Evolutionary conservation across 1,140 invertebrate species (phyloP).

Genomic region (Trigoniulus corallinus): DNA sequence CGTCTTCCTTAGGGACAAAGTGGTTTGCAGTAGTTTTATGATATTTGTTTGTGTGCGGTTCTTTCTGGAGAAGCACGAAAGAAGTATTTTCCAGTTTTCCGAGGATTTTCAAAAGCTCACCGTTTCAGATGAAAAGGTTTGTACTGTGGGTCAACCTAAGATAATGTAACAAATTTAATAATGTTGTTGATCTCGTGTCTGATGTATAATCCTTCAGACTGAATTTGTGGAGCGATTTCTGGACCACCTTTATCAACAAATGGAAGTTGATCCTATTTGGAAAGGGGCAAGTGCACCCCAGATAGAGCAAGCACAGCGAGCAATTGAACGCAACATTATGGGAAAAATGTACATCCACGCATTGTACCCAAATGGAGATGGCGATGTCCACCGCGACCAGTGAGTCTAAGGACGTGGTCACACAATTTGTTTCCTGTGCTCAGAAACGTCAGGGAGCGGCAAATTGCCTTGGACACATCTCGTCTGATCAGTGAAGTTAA

Average conservation of each 20-base stretch:
- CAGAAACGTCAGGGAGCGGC: too few species aligned
- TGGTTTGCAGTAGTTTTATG: conserved; percentile 55
- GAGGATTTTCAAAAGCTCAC: conserved; percentile 55
- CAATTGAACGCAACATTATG: conserved; percentile 45
- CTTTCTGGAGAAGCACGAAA: conserved; percentile 56
- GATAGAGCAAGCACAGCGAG: conserved; percentile 37
- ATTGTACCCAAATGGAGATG: conserved; percentile 92
- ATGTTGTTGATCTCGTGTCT: too few species aligned
- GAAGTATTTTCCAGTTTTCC: conserved; percentile 45
- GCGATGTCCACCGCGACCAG: conserved; percentile 80
- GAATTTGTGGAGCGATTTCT: conserved; percentile 44
- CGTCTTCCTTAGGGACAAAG: conserved; percentile 42
- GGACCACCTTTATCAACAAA: conserved; percentile 34
- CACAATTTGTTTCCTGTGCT: too few species aligned
- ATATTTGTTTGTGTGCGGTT: conserved; percentile 58
- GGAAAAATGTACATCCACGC: conserved; percentile 79
- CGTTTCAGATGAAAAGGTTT: conserved; percentile 60
- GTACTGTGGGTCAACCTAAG: background rate
- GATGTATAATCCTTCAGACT: conserved; percentile 21
- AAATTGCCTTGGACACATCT: too few species aligned
- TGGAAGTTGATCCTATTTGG: conserved; percentile 52
- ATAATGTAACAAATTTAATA: background rate
- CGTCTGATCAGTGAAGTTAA: too few species aligned
- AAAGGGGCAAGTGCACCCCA: conserved; percentile 46
- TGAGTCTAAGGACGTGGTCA: conserved; percentile 34